Conservation (phyloP, 2,797 vertebrate species). For the Setipinna tenuifilis region DNA sequence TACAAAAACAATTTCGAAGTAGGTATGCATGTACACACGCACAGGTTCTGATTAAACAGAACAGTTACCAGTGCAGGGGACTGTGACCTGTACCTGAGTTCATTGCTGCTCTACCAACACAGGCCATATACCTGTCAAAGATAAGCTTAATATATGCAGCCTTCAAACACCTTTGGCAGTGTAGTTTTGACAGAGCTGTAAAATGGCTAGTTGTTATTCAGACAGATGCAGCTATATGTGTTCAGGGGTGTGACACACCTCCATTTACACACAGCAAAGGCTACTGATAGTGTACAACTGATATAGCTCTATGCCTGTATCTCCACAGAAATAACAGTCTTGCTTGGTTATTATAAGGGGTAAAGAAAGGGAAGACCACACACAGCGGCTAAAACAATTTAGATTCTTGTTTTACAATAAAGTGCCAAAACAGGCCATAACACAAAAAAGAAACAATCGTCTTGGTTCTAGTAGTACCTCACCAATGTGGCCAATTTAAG, state of each 20-base stretch:
- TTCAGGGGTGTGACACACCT: background rate
- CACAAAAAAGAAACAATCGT: too few species aligned
- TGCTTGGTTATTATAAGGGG: too few species aligned
- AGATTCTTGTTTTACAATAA: too few species aligned
- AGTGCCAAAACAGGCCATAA: too few species aligned
- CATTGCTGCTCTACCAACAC: background rate
- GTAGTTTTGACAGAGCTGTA: background rate
- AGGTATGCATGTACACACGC: background rate
- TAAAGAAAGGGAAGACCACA: too few species aligned
- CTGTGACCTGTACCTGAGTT: background rate
- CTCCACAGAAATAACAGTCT: too few species aligned
- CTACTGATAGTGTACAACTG: background rate
- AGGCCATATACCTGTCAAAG: background rate
- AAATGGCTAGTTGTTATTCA: background rate
- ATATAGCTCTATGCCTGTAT: background rate
- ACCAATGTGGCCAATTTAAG: too few species aligned
- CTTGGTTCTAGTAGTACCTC: too few species aligned
- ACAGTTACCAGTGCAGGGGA: background rate
- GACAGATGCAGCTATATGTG: background rate
- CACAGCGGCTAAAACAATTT: too few species aligned
- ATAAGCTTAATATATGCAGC: background rate
- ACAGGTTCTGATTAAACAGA: background rate
- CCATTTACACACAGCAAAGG: background rate
- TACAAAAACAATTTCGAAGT: background rate
- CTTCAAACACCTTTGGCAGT: background rate